These are phyloP conservation scores for Spialia ferax DNA, from an alignment of 2,888 invertebrate genomes.

Conservation along the genomic window DNA sequence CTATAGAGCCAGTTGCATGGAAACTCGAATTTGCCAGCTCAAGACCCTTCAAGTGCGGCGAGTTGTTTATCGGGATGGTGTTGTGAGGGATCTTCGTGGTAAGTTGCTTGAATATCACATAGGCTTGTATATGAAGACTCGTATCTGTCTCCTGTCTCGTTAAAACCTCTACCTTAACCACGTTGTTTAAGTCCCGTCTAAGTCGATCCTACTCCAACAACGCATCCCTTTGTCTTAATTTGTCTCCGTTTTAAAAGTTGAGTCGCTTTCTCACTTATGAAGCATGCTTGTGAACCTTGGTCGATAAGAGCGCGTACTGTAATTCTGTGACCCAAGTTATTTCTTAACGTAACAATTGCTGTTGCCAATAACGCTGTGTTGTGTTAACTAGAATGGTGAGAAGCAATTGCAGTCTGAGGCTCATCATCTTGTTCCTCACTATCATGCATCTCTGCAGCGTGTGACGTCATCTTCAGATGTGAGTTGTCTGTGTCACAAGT, in stretches of 20 bases:
- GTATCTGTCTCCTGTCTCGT: conserved; percentile 34
- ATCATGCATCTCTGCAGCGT: too few relatives aligned
- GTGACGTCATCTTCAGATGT: neutral
- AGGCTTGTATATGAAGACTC: conserved; percentile 37
- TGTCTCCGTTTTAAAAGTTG: conserved; percentile 39
- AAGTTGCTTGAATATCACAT: conserved; percentile 44
- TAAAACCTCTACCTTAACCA: conserved; percentile 39
- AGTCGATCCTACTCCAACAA: conserved; percentile 35
- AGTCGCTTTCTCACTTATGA: conserved; percentile 44
- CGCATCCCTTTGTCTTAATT: conserved; percentile 30
- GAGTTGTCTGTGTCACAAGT: neutral
- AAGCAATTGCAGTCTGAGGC: neutral
- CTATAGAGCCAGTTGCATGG: conserved; percentile 43
- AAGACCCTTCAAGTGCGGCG: conserved; percentile 37
- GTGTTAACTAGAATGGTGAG: conserved; percentile 7
- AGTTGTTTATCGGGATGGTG: conserved; percentile 32
- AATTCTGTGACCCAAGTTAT: neutral
- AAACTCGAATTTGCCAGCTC: conserved; percentile 24
- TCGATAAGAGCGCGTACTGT: conserved; percentile 38
- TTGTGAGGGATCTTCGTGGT: conserved; percentile 44
- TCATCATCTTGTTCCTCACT: conserved; percentile 2
- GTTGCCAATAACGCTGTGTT: too few relatives aligned
- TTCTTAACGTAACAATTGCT: conserved; percentile 8
- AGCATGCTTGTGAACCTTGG: conserved; percentile 43
- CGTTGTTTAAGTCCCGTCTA: conserved; percentile 37